Base-by-base conservation (phyloP, 2,888 invertebrate genomes). In the Gnatocerus cornutus region DNA sequence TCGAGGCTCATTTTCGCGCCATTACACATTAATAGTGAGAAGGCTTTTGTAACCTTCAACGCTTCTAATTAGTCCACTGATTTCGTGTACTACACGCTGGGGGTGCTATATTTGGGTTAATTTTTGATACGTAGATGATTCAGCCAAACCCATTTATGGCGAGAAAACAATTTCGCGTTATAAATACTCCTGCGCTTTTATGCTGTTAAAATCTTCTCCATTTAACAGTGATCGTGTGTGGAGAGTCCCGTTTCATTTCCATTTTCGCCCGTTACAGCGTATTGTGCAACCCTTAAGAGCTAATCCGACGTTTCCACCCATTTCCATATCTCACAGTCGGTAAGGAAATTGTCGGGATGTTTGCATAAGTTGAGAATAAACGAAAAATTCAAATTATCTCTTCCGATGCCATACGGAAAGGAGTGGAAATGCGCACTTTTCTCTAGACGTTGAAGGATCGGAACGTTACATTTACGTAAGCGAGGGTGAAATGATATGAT, bases 1-100 rank as follows among this genome's bases (percentile, higher is more conserved):
- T 59, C 45, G 59, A 46, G 29, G n/a, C 46, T 59, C 59, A 59
- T 59, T 46, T 46, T 59, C 59, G 59, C 46, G 16, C 46, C 59
- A 46, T 59, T 59, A 33, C 59, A 46, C 59, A 46, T 46, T 46
- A 46, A 59, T 46, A 46, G 46, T 59, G 46, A 29, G 46, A 59
- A 46, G 33, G 45, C 46, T 33, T 59, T 59, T 59, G 59, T 58
- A 58, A 55, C 45, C 56, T 58, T 58, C 43, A 43, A 58, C 56
- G 56, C 45, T 12, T 13, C 41, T 58, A 58, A 58, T 58, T 58
- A 58, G 41, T 45, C 43, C 29, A 55, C 30, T 45, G 37, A 58
- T 58, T 58, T 39, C 30, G 12, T 21, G 53, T 37, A 55, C 41
- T 43, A 43, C 10, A 55, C 13, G 10, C 39, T 55, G 39, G 39